Conservation (phyloP, 2,888 invertebrate species). For the Coleophora flavipennella region DNA sequence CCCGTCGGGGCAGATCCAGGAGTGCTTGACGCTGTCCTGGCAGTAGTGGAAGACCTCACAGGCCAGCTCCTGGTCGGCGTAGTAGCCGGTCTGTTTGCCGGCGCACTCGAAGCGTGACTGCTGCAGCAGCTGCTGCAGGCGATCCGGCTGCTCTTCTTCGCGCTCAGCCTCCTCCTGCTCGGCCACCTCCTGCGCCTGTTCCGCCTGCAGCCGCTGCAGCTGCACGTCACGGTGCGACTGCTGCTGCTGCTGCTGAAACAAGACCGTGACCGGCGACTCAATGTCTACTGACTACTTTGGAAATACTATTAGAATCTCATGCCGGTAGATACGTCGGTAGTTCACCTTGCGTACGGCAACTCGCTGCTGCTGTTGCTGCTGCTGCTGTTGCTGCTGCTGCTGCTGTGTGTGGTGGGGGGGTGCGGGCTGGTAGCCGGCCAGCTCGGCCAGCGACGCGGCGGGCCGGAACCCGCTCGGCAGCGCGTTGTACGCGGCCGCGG, state of each 20-base stretch:
- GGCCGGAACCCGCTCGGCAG: conserved; percentile 60
- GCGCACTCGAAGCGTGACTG: conserved; percentile 89
- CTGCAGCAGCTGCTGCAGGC: conserved; percentile 82
- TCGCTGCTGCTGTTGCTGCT: conserved; percentile 30
- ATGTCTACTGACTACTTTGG: too few species aligned
- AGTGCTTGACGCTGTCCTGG: conserved; percentile 90
- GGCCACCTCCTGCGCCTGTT: conserved; percentile 43
- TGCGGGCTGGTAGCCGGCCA: conserved; percentile 53
- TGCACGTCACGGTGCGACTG: conserved; percentile 27
- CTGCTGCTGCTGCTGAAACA: conserved; percentile 33
- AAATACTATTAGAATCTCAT: too few species aligned
- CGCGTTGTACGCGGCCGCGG: conserved; percentile 41
- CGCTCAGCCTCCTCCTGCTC: conserved; percentile 70
- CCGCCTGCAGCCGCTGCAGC: conserved; percentile 36
- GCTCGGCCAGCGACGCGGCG: conserved; percentile 54
- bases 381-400: conserved; percentile 32
- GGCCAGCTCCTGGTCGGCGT: conserved; percentile 89
- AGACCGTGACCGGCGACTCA: too few species aligned
- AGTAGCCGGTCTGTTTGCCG: conserved; percentile 88
- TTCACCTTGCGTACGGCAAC: conserved; percentile 47
- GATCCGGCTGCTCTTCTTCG: conserved; percentile 89
- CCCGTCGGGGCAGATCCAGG: conserved; percentile 94
- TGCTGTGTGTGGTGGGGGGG: conserved; percentile 23
- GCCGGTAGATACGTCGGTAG: too few species aligned
- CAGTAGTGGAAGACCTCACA: conserved; percentile 97